Conservation (phyloP, 1,140 invertebrate genomes). For the Panagrolaimus sp. region DNA sequence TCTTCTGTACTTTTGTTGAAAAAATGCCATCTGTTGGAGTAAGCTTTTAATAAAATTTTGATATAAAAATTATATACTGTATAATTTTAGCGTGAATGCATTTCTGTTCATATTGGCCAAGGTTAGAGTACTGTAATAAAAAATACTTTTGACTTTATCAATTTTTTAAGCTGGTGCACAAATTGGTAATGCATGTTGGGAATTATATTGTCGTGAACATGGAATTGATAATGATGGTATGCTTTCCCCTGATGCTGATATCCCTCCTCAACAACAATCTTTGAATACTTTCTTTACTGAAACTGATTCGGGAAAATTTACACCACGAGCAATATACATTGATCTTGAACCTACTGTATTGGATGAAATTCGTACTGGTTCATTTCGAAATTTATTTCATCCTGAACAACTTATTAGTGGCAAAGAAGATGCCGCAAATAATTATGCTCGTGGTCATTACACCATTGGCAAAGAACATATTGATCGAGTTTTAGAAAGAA, state of each 20-base stretch:
- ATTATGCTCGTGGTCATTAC: constrained; percentile 74
- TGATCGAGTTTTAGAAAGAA: constrained; percentile 57
- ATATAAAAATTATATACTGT: neutral
- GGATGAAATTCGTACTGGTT: constrained; percentile 59
- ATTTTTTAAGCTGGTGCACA: constrained; percentile 80
- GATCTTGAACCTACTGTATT: constrained; percentile 62
- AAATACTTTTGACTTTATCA: too few relatives aligned
- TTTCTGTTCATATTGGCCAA: constrained; percentile 80
- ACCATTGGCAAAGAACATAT: constrained; percentile 75
- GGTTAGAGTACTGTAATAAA: too few relatives aligned
- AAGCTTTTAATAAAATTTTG: neutral
- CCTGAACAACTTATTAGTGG: constrained; percentile 62
- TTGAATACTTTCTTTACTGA: constrained; percentile 63
- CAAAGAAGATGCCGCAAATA: constrained; percentile 79
- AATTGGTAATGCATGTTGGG: constrained; percentile 75
- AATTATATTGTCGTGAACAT: constrained; percentile 71
- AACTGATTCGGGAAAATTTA: constrained; percentile 63
- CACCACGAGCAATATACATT: constrained; percentile 61
- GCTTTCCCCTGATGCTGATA: constrained; percentile 33
- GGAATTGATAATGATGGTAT: constrained; percentile 64
- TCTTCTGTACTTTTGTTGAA: neutral
- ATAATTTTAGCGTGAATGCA: constrained; percentile 65
- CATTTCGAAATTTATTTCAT: constrained; percentile 60
- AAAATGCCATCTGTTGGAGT: neutral
- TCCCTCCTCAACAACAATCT: constrained; percentile 38